Evolutionary conservation across 2,113 vertebrate species (phyloP).

Genomic region (Oncorhynchus clarkii): DNA sequence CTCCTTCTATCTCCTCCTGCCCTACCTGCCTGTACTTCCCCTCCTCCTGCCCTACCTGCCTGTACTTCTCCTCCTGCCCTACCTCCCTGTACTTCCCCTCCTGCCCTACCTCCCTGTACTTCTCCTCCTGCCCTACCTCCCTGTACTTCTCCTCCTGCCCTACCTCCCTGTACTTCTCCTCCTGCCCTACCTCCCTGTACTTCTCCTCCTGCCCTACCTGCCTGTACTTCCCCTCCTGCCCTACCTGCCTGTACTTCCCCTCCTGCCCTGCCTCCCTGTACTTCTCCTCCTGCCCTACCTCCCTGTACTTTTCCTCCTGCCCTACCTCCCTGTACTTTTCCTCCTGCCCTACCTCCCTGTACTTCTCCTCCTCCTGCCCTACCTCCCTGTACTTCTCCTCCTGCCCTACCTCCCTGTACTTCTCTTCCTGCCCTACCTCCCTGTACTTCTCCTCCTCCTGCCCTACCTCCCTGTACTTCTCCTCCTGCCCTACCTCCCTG

Average conservation of each 20-base stretch:
- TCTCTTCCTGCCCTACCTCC: neutral
- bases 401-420: too few species aligned
- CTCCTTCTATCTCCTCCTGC: conserved; percentile 7
- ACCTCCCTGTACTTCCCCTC: neutral
- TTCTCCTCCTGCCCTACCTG: neutral
- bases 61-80: neutral
- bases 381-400: neutral
- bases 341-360: neutral
- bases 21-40: neutral
- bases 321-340: neutral
- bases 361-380: neutral
- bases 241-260: neutral
- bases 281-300: neutral
- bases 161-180: neutral
- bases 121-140: neutral
- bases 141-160: neutral
- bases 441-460: neutral
- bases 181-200: too few species aligned
- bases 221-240: neutral
- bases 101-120: too few species aligned
- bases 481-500: too few species aligned
- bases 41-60: neutral
- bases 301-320: neutral
- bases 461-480: neutral
- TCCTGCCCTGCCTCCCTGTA: neutral